Conservation (phyloP, 2,797 vertebrate species). For the Setipinna tenuifilis region DNA sequence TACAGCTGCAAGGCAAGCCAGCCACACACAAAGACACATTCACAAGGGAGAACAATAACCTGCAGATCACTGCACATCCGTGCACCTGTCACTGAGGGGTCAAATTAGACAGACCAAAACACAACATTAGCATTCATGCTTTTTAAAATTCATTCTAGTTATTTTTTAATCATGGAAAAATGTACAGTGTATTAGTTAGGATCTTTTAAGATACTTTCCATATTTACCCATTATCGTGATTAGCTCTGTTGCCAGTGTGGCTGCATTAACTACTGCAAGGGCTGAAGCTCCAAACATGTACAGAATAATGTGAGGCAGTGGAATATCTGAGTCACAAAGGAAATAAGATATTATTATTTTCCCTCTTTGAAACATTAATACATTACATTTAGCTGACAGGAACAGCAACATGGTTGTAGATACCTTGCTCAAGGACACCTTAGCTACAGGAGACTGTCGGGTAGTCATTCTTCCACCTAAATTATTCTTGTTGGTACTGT, state of each 20-base stretch:
- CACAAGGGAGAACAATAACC: slow-evolving; percentile 29
- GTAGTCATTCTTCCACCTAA: too few relatives aligned
- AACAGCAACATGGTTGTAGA: background rate
- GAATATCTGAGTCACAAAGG: background rate
- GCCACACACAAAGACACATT: slow-evolving; percentile 31
- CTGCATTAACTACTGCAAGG: background rate
- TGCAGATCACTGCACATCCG: slow-evolving; percentile 27
- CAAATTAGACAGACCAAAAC: background rate
- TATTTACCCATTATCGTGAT: background rate
- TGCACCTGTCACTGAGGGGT: background rate
- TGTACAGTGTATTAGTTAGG: background rate
- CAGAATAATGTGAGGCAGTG: background rate
- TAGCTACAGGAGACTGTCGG: too few relatives aligned
- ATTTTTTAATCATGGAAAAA: background rate
- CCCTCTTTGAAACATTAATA: background rate
- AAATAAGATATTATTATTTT: background rate
- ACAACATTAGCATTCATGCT: background rate
- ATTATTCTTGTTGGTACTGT: too few relatives aligned
- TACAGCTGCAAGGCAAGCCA: slow-evolving; percentile 6
- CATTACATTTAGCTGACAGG: too few relatives aligned
- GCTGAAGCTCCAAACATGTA: slow-evolving; percentile 13
- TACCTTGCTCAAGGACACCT: too few relatives aligned
- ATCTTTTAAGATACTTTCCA: background rate
- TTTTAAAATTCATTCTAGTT: background rate
- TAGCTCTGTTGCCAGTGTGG: background rate